Conservation (phyloP, 2,113 vertebrate genomes). For the Elephas maximus region DNA sequence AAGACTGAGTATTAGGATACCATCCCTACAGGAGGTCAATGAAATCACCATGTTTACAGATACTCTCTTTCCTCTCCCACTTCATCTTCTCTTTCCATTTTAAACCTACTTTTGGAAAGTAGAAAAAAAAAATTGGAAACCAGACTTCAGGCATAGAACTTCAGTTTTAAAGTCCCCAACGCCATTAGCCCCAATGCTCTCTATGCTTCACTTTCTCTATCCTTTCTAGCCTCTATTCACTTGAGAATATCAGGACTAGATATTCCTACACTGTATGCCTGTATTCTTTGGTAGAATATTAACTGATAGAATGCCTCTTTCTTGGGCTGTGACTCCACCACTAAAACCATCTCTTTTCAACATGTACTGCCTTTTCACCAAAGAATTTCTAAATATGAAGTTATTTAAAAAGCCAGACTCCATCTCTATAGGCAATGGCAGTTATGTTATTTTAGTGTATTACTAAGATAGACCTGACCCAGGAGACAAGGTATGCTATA, state of each 20-base stretch:
- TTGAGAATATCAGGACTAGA: not conserved
- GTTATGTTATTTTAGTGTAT: too few relatives aligned
- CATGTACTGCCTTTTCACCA: too few relatives aligned
- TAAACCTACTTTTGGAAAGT: not conserved
- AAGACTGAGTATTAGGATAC: not conserved
- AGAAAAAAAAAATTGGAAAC: not conserved
- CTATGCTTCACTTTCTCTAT: not conserved
- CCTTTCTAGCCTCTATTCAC: not conserved
- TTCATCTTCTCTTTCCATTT: not conserved
- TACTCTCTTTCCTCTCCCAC: not conserved
- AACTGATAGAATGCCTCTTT: not conserved
- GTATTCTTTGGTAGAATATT: not conserved
- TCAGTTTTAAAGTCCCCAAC: not conserved
- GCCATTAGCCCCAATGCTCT: not conserved
- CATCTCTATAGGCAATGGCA: too few relatives aligned
- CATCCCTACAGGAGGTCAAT: fast-evolving
- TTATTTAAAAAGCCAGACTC: too few relatives aligned
- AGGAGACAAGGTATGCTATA: too few relatives aligned
- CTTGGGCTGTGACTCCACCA: not conserved
- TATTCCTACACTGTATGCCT: not conserved
- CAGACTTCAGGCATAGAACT: not conserved
- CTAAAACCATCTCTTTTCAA: not conserved
- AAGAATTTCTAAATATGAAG: too few relatives aligned
- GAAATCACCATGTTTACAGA: not conserved
- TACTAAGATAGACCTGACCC: too few relatives aligned